Conservation (phyloP, 92 coral and sea anemone species). For the Diadumene lineata region DNA sequence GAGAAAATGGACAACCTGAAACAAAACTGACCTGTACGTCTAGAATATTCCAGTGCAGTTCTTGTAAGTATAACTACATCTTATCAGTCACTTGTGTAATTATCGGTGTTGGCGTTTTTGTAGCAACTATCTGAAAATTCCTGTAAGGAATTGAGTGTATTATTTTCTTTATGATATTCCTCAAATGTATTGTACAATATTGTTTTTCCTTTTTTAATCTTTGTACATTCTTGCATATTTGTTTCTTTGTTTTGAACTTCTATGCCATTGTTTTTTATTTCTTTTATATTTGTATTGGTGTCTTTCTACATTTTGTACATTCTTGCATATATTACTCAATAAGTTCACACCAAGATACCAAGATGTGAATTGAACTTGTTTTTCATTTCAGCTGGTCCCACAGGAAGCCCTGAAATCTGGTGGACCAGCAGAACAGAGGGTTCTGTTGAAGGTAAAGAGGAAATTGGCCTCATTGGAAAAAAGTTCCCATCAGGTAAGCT, state of each 20-base stretch:
- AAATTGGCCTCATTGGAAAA: constrained; percentile 98
- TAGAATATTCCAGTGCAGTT: constrained; percentile 97
- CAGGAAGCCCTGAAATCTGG: constrained; percentile 99
- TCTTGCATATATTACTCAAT: neutral
- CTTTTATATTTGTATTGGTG: neutral
- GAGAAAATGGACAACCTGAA: constrained; percentile 54
- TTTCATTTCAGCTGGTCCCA: constrained; percentile 83
- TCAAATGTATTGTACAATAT: too few relatives aligned
- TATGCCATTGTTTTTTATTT: neutral
- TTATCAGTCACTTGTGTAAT: too few relatives aligned
- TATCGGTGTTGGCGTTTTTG: too few relatives aligned
- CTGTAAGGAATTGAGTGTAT: too few relatives aligned
- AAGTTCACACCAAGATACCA: too few relatives aligned
- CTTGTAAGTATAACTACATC: constrained; percentile 78
- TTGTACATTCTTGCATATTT: too few relatives aligned
- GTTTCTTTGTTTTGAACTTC: neutral
- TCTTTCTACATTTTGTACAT: neutral
- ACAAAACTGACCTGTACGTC: constrained; percentile 82
- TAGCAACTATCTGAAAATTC: too few relatives aligned
- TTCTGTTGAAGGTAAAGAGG: constrained; percentile 91
- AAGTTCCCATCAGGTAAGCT: constrained; percentile 90
- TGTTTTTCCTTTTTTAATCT: too few relatives aligned
- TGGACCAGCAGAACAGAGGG: constrained; percentile 98
- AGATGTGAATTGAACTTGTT: neutral
- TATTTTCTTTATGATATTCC: too few relatives aligned